Percentiles rank a stretch among this genome's conserved stretches.
Evolutionary conservation across 2,888 invertebrate genomes (phyloP).

Genomic region (Drosophila pseudotakahashii): DNA sequence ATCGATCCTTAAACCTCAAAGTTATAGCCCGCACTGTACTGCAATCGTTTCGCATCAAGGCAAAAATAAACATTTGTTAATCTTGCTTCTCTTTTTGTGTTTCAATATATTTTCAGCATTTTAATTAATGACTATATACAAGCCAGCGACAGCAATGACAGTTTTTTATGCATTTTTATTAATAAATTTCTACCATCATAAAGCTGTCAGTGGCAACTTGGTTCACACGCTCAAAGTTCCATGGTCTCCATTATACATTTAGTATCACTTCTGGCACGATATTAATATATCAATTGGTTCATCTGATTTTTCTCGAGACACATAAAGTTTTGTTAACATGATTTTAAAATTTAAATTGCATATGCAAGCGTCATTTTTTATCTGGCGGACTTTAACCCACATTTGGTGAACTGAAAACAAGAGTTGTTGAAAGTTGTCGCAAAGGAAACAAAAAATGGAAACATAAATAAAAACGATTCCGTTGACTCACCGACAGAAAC

Average conservation of each 20-base stretch:
- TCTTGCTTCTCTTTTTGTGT: slow-evolving; percentile 12
- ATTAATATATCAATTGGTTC: slow-evolving; percentile 32
- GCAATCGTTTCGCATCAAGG: slow-evolving; percentile 20
- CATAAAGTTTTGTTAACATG: slow-evolving; percentile 22
- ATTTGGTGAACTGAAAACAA: slow-evolving; percentile 21
- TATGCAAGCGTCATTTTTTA: slow-evolving; percentile 21
- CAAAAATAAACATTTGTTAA: slow-evolving; percentile 29
- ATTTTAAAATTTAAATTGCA: slow-evolving; percentile 20
- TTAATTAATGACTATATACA: slow-evolving; percentile 31
- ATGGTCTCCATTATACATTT: slow-evolving; percentile 2
- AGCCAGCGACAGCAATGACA: slow-evolving; percentile 26
- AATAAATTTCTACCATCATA: slow-evolving; percentile 27
- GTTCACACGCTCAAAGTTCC: slow-evolving; percentile 50
- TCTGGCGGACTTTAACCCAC: slow-evolving; percentile 15
- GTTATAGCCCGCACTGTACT: slow-evolving; percentile 6
- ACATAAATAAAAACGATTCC: slow-evolving; percentile 10
- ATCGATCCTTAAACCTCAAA: background rate
- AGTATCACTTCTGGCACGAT: slow-evolving; percentile 19
- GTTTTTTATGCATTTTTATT: slow-evolving; percentile 39
- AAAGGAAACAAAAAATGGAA: background rate
- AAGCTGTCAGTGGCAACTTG: slow-evolving; percentile 39
- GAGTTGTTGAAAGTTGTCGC: slow-evolving; percentile 27
- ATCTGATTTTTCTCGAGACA: slow-evolving; percentile 19
- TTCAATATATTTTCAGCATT: slow-evolving; percentile 22
- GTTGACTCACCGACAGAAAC: slow-evolving; percentile 22